phyloP scores from a whole-genome alignment of 2,113 vertebrate species.

The Lampris incognitus region DNA sequence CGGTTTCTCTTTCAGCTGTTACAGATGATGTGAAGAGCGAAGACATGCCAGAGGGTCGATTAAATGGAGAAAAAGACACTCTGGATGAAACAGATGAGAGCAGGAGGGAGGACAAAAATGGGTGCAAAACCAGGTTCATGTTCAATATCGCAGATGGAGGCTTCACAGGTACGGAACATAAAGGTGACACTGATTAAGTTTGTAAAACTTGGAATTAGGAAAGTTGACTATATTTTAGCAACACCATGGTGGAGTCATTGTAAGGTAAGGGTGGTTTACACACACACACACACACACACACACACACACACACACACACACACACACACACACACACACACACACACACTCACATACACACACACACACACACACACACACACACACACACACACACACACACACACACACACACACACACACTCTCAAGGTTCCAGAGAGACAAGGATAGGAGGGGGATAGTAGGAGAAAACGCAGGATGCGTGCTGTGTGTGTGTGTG shows the following conservation, averaged over 20 bases:
- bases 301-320: too few species aligned
- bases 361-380: too few species aligned
- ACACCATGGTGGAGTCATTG: neutral
- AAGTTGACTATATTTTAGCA: too few species aligned
- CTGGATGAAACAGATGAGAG: slow-evolving; percentile 89
- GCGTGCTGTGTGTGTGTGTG: too few species aligned
- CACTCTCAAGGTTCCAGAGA: neutral
- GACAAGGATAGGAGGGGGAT: too few species aligned
- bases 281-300: too few species aligned
- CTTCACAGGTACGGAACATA: slow-evolving; percentile 88
- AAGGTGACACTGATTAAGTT: too few species aligned
- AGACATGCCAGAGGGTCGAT: slow-evolving; percentile 82
- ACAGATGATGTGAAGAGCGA: slow-evolving; percentile 87
- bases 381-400: too few species aligned
- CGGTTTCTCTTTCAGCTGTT: slow-evolving; percentile 21
- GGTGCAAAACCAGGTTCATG: slow-evolving; percentile 91
- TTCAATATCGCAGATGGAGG: slow-evolving; percentile 98
- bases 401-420: neutral
- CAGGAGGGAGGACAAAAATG: slow-evolving; percentile 89
- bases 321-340: too few species aligned
- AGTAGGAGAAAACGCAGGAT: too few species aligned
- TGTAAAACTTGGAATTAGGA: too few species aligned
- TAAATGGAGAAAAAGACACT: slow-evolving; percentile 88
- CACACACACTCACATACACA: neutral
- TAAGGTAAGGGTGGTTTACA: neutral